These are phyloP conservation scores for Omphaloscelis lunosa DNA, from an alignment of 2,888 invertebrate species.

Conservation along the genomic window DNA sequence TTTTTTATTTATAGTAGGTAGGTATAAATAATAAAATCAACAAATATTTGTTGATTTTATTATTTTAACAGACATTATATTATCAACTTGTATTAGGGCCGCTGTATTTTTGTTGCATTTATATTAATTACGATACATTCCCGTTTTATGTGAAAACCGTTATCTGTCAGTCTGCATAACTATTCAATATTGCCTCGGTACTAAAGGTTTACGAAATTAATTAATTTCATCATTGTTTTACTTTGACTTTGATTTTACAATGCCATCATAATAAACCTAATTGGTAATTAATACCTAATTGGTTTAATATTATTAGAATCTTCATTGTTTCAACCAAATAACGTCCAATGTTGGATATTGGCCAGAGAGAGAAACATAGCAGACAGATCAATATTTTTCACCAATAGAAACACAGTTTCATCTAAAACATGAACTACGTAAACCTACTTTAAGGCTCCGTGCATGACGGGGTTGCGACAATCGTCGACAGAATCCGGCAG, in stretches of 20 bases:
- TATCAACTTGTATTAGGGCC: too few species aligned
- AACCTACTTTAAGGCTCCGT: background rate
- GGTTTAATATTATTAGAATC: background rate
- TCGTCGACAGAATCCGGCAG: too few species aligned
- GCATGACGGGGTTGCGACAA: too few species aligned
- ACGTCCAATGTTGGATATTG: background rate
- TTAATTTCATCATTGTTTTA: background rate
- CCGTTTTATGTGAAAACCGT: background rate
- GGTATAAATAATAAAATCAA: too few species aligned
- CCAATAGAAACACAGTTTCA: background rate
- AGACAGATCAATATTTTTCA: background rate
- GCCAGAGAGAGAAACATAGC: background rate
- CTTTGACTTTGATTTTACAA: too few species aligned
- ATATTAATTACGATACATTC: background rate
- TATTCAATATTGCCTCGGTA: background rate
- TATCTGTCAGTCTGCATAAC: slow-evolving; percentile 2
- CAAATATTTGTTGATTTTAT: too few species aligned
- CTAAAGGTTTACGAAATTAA: background rate
- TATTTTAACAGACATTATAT: too few species aligned
- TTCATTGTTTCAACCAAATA: background rate
- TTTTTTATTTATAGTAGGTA: too few species aligned
- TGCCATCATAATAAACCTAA: too few species aligned
- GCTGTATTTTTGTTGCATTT: background rate
- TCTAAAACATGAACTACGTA: background rate
- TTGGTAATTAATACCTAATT: background rate